Base-by-base conservation (phyloP, 2,113 vertebrate species). In the Notothenia rossii region DNA sequence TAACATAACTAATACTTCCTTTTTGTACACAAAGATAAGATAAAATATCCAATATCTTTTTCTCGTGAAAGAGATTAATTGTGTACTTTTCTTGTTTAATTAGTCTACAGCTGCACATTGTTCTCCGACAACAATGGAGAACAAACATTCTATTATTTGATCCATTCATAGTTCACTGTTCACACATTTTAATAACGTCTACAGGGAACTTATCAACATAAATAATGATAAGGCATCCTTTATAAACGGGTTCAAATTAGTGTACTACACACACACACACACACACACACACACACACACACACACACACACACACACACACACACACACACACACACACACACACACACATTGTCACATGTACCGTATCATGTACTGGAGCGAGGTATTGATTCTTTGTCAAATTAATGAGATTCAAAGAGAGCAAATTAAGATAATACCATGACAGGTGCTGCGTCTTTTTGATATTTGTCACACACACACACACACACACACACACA, bases 391-490 rank as follows among this genome's bases (percentile, higher is more conserved):
- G 75, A 73, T 60, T 43, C 10, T 62, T 79, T 49, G 77, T 79
- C 50, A 43, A 48, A 79, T 67, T 53, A 88, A 82, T 72, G 73
- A 63, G 64, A 25, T 83, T 75, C 60, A 68, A 69, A 79, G 33
- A 15, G 17, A 71, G 63, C 50, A 79, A 76, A 67, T 11, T 9
- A 54, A 45, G 77, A 61, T 62, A 56, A 77, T 53, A 63, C 25
- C 50, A 63, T 43, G 55, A 61, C 61, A 14, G 18, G 71, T 71
- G 40, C n/a, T n/a, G n/a, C n/a, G n/a, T n/a, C 76, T 86, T 49
- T 61, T 22, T 56, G 60, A 78, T 82, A 33, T 83, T 87, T 87
- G 68, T 77, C 67, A 72, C 33, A 64, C 60, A 7, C 18, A 15
- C 25, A 25, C 25, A 25, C 25, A 25, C 25, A 25, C 25, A 25